Base-by-base conservation (phyloP, 2,888 invertebrate genomes). In the Hartigia nigra region DNA sequence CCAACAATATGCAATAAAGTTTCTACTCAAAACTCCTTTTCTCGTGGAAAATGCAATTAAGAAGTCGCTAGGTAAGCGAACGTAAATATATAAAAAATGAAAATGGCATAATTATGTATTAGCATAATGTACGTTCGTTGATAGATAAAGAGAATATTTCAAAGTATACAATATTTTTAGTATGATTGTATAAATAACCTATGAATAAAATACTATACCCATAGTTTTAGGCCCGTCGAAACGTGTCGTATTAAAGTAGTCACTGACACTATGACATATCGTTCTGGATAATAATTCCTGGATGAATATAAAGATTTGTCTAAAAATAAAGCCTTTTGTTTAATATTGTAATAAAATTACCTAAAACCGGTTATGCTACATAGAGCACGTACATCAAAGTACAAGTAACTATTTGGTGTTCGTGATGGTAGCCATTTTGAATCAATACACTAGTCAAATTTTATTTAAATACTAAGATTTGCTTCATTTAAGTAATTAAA, bases 191-290 rank as follows among this genome's bases (percentile, higher is more conserved):
- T 2, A 2, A 23, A 55, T 55, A 23, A 55, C 55, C 55, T 55
- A 55, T 23, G 23, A 55, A 55, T 2, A 9, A 55, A 55, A 9
- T 23, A 55, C 55, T 55, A 9, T 86, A 90, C 90, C 87, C 85
- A 87, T 75, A 85, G 81, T 69, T 84, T 81, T 76, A 88, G 36
- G 23, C 88, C 87, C 31, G 81, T 84, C 3, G 90, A 88, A 31
- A 87, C 81, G 35, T 78, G 80, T 79, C 87, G 84, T 1, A n/a
- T 76, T 31, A 82, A 34, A 12, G 83, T 55, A 72, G 32, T 32
- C 37, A 77, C 70, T 23, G 9, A 55, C 55, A 55, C 23, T 55
- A 55, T 39, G 39, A 55, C 55, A 2, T 55, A 55, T 9, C 77
- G 74, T 82, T 74, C 69, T 37, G 32, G 23, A 2, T 55, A 55